Base-by-base conservation (phyloP, 2,888 invertebrate genomes). In the Gibbula magus region DNA sequence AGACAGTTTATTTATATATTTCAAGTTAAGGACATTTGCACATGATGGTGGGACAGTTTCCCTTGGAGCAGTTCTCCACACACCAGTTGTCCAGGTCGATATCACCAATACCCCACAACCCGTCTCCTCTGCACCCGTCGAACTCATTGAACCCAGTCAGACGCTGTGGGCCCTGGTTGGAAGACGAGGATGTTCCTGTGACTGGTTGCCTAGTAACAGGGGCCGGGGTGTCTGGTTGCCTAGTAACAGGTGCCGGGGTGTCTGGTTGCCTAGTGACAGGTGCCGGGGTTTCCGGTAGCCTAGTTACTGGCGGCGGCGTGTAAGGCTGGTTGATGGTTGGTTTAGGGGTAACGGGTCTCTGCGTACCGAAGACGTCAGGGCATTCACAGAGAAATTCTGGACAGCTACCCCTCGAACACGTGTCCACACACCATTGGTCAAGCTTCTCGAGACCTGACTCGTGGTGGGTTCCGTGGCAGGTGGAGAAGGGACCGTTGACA, bases 71-170 rank as follows among this genome's bases (percentile, higher is more conserved):
- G 16, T 22, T 75, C 32, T 79, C 73, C 29, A 20, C 74, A 45
- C 80, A 80, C 80, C 80, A 80, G 39, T n/a, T 18, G 56, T 80
- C 80, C 32, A 80, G 61, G 0, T 45, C 18, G n/a, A 54, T 25
- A 13, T 73, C 25, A 20, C 80, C 80, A 10, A 45, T 45, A 18
- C 54, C 77, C 80, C 77, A 77, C 5, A 73, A 25, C 7, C 70
- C 70, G 18, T 56, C 54, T 16, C 70, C 80, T 0, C 45, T 29
- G 22, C 80, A 80, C 20, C 18, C 25, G 5, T 61, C 29, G n/a
- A 25, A 61, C 45, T 45, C 45, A 10, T 45, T 45, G 45, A 45
- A 45, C 5, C 45, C 45, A 10, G 45, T 45, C 45, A 45, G 45
- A 16, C 25, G 25, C 16, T 25, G 29, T 7, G 61, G 61, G 25